phyloP scores from a whole-genome alignment of 2,888 invertebrate species.

The Sarcophaga variegata region DNA sequence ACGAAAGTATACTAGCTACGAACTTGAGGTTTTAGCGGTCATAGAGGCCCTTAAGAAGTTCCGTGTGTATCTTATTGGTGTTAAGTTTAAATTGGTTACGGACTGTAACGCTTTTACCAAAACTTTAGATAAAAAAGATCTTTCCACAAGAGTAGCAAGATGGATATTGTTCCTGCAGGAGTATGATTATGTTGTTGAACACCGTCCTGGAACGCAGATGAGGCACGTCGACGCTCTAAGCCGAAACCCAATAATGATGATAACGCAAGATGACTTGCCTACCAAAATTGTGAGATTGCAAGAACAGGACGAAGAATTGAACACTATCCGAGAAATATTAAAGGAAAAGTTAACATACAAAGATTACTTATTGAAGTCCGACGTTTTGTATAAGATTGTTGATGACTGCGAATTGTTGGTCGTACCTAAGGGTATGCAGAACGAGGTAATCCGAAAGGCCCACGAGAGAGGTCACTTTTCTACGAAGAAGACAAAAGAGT shows the following conservation, averaged over 20 bases:
- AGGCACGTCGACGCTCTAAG: constrained; percentile 60
- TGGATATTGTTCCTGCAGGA: constrained; percentile 72
- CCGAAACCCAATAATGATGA: constrained; percentile 35
- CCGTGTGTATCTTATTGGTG: too few relatives aligned
- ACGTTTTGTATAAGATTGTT: constrained; percentile 47
- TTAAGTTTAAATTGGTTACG: constrained; percentile 68
- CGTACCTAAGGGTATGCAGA: constrained; percentile 42
- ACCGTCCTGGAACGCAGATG: constrained; percentile 66
- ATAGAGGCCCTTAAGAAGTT: constrained; percentile 71
- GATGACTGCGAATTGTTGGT: constrained; percentile 49
- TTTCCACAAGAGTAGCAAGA: constrained; percentile 60
- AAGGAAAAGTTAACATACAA: constrained; percentile 22
- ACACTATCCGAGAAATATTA: constrained; percentile 53
- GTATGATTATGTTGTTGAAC: constrained; percentile 69
- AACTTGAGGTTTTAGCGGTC: constrained; percentile 57
- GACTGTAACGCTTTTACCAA: constrained; percentile 69
- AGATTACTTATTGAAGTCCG: constrained; percentile 34
- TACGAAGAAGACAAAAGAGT: constrained; percentile 53
- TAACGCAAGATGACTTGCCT: constrained; percentile 22
- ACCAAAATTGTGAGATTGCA: constrained; percentile 52
- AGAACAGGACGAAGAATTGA: constrained; percentile 54
- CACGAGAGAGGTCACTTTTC: constrained; percentile 55
- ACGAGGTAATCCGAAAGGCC: constrained; percentile 44
- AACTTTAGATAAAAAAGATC: constrained; percentile 66
- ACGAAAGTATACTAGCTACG: constrained; percentile 51